Base-by-base conservation (phyloP, 2,888 invertebrate genomes). In the Chironomus tentans region DNA sequence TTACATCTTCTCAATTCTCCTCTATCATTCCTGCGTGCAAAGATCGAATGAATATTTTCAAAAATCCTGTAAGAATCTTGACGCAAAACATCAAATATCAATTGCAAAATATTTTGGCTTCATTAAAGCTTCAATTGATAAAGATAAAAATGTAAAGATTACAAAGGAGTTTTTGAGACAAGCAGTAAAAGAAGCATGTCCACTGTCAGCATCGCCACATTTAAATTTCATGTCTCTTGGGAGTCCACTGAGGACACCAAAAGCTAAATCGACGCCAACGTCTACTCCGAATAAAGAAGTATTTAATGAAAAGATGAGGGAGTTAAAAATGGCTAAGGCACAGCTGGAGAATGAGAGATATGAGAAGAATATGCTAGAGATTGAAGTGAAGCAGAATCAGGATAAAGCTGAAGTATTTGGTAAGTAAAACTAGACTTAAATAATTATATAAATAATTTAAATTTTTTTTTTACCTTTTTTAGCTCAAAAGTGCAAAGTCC, bases 21-120 rank as follows among this genome's bases (percentile, higher is more conserved):
- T 84, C 74, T 83, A 84, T 77, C 83, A 81, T 77, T 80, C 81
- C 3, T 84, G 84, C 76, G 81, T 84, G 0, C 81, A 80, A 77
- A 77, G 77, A 76, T 80, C 82, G 0, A 79, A 80, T 24, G 78
- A 78, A 38, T 79, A 78, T 71, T 83, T 83, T 56, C 84, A 83
- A 75, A 79, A 79, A 70, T 80, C 81, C 4, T 84, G 84, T 75
- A 78, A 81, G 48, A 78, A 78, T 15, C 78, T 84, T 2, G 78
- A 81, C 1, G 80, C 80, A 18, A 47, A 18, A 3, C 78, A 79
- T 1, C 84, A 84, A 77, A 78, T 79, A 13, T 78, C 78, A 24
- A 80, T 84, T 12, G 81, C 81, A 3, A 74, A 76, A 2, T 83
- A 83, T 77, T 82, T 84, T 4, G 6, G 21, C 22, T 70, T 48